Conservation (phyloP, 1,140 invertebrate genomes). For the Druon quercuslanigerum region DNA sequence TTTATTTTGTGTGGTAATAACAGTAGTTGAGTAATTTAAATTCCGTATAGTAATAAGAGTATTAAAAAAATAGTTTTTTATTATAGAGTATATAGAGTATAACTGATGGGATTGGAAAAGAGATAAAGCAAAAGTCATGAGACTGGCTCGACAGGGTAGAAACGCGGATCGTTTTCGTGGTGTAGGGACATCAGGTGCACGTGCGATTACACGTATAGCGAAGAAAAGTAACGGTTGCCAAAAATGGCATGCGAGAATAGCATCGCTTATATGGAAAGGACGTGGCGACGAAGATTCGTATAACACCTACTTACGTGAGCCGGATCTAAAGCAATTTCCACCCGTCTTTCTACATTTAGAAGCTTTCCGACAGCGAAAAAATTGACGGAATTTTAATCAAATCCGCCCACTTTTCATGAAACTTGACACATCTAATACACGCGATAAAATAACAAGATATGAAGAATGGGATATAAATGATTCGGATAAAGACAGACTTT, state of each 20-base stretch:
- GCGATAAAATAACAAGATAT: no score
- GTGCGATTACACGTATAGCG: constrained; percentile 44
- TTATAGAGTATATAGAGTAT: background rate
- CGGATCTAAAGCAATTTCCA: constrained; percentile 28
- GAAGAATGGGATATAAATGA: no score
- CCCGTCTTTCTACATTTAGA: constrained; percentile 22
- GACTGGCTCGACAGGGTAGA: background rate
- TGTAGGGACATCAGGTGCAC: constrained; percentile 48
- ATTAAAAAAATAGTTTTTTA: background rate
- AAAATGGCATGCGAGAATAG: constrained; percentile 51
- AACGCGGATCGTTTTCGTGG: constrained; percentile 3
- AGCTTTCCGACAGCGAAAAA: background rate
- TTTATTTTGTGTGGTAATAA: constrained; percentile 17
- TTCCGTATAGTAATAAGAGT: constrained; percentile 13
- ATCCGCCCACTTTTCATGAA: background rate
- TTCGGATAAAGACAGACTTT: no score
- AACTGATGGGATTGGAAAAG: background rate
- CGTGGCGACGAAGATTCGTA: constrained; percentile 20
- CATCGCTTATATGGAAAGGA: constrained; percentile 43
- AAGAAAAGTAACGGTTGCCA: constrained; percentile 48
- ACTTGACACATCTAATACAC: background rate
- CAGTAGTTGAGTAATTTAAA: constrained; percentile 20
- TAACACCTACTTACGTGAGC: constrained; percentile 23
- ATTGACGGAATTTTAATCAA: constrained; percentile 2
- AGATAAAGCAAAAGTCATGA: constrained; percentile 9